Evolutionary conservation across 2,113 vertebrate genomes (phyloP).

Genomic region (Mohoua ochrocephala): DNA sequence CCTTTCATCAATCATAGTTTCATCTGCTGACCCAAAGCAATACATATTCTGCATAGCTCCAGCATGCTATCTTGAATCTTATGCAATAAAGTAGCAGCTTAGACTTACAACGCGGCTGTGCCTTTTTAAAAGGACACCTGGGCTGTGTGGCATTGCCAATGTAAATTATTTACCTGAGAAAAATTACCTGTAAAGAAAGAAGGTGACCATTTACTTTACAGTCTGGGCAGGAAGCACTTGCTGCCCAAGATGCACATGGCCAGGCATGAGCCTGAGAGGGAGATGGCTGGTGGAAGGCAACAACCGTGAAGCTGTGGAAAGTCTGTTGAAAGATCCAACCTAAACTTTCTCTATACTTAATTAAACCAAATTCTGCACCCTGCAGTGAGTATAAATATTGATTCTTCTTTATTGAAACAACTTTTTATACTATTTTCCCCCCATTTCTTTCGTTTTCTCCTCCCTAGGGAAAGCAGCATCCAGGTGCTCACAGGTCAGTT

Average conservation of each 20-base stretch:
- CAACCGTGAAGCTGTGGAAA: background rate
- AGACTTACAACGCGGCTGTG: background rate
- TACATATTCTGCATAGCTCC: background rate
- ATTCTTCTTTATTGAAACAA: background rate
- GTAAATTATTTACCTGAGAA: background rate
- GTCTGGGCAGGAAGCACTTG: background rate
- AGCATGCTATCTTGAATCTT: background rate
- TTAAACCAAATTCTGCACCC: background rate
- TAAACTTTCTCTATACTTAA: background rate
- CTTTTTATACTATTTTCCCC: fast-evolving
- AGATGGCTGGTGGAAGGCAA: background rate
- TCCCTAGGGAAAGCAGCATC: background rate
- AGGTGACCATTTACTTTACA: background rate
- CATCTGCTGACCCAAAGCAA: background rate
- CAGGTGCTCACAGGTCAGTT: background rate
- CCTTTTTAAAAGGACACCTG: background rate
- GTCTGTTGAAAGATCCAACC: background rate
- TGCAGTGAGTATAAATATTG: background rate
- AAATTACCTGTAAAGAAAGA: background rate
- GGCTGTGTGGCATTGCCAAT: background rate
- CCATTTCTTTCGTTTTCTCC: background rate
- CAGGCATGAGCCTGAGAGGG: fast-evolving
- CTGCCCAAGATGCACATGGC: fast-evolving
- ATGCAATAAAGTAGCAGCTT: background rate
- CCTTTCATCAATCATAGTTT: background rate